Evolutionary conservation across 2,797 vertebrate species (phyloP).

Genomic region (Melanotaenia pygmaea): DNA sequence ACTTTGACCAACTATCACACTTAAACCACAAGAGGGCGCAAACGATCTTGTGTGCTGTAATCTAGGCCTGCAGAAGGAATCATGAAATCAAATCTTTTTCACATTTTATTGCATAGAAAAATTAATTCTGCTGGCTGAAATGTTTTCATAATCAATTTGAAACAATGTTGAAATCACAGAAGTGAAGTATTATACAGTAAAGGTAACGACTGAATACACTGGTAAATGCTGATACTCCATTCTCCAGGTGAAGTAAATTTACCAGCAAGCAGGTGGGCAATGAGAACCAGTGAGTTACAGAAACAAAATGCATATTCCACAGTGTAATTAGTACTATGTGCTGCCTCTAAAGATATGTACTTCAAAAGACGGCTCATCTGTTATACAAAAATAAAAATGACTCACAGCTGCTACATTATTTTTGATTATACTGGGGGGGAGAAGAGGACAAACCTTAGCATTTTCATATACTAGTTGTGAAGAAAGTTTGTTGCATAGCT

Average conservation of each 20-base stretch:
- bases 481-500: neutral
- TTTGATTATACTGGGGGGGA: conserved; percentile 1
- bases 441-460: conserved; percentile 10
- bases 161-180: conserved; percentile 6
- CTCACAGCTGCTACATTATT: conserved; percentile 14
- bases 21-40: conserved; percentile 37
- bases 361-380: conserved; percentile 1
- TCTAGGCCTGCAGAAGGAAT: neutral
- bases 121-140: neutral
- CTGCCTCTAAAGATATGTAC: neutral
- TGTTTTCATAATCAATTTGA: neutral
- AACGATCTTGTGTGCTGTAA: neutral
- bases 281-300: neutral
- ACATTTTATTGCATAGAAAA: neutral
- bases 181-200: neutral
- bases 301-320: neutral
- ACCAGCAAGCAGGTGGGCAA: neutral
- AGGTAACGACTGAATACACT: neutral
- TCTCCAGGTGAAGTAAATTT: neutral
- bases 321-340: neutral
- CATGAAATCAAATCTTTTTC: neutral
- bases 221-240: neutral
- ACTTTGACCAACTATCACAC: neutral
- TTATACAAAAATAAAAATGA: conserved; percentile 38
- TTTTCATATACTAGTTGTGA: conserved; percentile 7